Percentiles rank a stretch among this genome's conserved stretches.
phyloP scores from a whole-genome alignment of 2,113 vertebrate genomes.

The Condylura cristata region DNA sequence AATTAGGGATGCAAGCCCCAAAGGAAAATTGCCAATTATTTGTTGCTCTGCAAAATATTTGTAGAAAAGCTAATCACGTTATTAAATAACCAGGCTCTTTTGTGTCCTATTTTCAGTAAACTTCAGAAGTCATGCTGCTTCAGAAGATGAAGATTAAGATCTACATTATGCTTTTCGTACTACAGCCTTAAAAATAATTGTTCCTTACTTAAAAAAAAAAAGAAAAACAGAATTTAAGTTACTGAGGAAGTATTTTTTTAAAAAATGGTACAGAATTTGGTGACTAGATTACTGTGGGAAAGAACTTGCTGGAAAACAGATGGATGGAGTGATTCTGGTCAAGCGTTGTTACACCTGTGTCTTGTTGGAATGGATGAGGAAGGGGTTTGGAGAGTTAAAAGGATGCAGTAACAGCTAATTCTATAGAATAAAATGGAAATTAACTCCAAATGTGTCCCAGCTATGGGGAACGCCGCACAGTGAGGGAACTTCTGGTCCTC shows the following conservation, averaged over 20 bases:
- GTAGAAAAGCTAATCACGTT: not conserved
- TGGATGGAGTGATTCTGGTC: not conserved
- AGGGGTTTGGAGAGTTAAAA: not conserved
- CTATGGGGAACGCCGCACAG: not conserved
- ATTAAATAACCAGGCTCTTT: not conserved
- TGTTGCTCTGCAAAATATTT: constrained; percentile 23
- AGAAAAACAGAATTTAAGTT: not conserved
- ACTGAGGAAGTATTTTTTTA: not conserved
- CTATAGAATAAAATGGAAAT: not conserved
- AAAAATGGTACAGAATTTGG: not conserved
- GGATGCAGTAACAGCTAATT: not conserved
- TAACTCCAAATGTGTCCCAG: not conserved
- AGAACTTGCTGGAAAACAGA: not conserved
- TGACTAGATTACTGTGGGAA: not conserved
- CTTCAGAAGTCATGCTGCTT: not conserved
- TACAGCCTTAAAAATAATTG: not conserved
- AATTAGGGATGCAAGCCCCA: not conserved
- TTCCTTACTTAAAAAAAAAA: not conserved
- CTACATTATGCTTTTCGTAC: not conserved
- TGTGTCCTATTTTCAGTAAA: not conserved
- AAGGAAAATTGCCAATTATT: not conserved
- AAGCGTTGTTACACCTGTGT: not conserved
- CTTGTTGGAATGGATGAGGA: not conserved
- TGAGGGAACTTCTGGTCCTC: not conserved
- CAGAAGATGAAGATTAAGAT: not conserved